These are phyloP conservation scores for Raillietiella orientalis DNA, from an alignment of 2,888 invertebrate species.

Conservation along the genomic window DNA sequence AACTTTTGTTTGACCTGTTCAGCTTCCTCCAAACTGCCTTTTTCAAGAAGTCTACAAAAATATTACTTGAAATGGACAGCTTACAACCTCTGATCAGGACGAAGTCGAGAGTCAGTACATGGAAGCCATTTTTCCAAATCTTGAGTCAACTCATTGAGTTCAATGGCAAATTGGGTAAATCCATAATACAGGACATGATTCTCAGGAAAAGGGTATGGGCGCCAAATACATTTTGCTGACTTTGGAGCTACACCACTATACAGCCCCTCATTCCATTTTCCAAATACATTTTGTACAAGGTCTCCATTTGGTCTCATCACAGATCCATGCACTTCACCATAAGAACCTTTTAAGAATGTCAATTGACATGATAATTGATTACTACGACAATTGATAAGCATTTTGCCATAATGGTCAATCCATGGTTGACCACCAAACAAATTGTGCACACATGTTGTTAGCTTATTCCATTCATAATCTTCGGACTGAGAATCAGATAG, in stretches of 20 bases:
- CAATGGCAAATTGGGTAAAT: constrained; percentile 51
- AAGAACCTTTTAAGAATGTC: constrained; percentile 32
- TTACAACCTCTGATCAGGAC: constrained; percentile 31
- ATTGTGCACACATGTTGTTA: constrained; percentile 57
- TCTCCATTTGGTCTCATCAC: constrained; percentile 21
- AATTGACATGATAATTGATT: constrained; percentile 34
- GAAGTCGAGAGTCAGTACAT: constrained; percentile 36
- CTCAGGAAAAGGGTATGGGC: constrained; percentile 45
- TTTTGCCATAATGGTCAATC: constrained; percentile 59
- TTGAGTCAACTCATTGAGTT: constrained; percentile 38
- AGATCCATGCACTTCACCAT: constrained; percentile 31
- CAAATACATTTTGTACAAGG: constrained; percentile 26
- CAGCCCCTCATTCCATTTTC: constrained; percentile 50
- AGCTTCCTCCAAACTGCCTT: constrained; percentile 33
- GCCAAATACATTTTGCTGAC: constrained; percentile 38
- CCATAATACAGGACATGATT: constrained; percentile 48
- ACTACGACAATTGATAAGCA: constrained; percentile 26
- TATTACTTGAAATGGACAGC: constrained; percentile 3
- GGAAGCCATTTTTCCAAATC: constrained; percentile 25
- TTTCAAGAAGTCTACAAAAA: constrained; percentile 23
- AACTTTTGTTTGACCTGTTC: constrained; percentile 32
- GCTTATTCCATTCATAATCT: constrained; percentile 42
- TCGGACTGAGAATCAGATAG: constrained; percentile 14
- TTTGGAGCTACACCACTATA: constrained; percentile 35
- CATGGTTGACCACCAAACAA: constrained; percentile 46